phyloP scores from a whole-genome alignment of 2,888 invertebrate species.

The Aporophyla nigra region DNA sequence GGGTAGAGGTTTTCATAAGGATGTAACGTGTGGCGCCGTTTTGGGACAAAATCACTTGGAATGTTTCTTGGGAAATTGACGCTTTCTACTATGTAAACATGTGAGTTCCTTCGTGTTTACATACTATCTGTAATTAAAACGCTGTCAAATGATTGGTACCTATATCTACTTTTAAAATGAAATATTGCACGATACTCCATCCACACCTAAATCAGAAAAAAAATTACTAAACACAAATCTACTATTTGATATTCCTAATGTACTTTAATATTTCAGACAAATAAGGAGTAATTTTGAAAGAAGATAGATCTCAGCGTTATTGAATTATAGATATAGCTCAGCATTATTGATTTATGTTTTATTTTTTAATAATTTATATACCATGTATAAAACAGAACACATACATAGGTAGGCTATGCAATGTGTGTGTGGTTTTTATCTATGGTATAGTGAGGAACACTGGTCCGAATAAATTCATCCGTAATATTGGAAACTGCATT shows the following conservation, averaged over 20 bases:
- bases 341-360: too few relatives aligned
- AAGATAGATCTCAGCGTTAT: neutral
- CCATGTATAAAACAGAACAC: too few relatives aligned
- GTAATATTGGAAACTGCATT: neutral
- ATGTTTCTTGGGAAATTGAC: neutral
- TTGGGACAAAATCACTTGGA: neutral
- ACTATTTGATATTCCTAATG: neutral
- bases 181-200: neutral
- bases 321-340: too few relatives aligned
- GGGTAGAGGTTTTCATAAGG: slow-evolving; percentile 23
- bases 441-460: too few relatives aligned
- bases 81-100: neutral
- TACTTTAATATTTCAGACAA: neutral
- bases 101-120: neutral
- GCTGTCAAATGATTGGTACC: neutral
- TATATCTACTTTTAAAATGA: neutral
- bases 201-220: too few relatives aligned
- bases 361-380: too few relatives aligned
- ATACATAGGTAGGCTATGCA: too few relatives aligned
- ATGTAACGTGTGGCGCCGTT: slow-evolving; percentile 9
- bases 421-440: too few relatives aligned
- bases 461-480: neutral
- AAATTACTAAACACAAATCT: too few relatives aligned
- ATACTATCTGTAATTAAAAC: neutral
- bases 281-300: neutral